Base-by-base conservation (phyloP, 2,113 vertebrate genomes). In the Rhizomys pruinosus region DNA sequence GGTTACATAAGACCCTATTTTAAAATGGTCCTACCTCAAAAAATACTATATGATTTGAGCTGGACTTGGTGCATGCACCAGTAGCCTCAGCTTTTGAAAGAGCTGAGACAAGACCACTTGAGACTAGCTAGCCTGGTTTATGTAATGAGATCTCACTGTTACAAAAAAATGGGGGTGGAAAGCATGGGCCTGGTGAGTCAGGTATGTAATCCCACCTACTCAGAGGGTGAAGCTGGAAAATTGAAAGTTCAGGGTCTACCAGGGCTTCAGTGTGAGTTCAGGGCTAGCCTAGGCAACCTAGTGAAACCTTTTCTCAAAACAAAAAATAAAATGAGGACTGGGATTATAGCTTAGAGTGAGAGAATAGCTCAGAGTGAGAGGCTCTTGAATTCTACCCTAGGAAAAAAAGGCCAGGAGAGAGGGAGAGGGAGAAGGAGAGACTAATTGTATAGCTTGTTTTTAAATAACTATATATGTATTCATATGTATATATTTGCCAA, bases 401-500 rank as follows among this genome's bases (percentile, higher is more conserved):
- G 44, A 44, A 34, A 63, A n/a, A 76, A 27, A 47, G 44, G n/a
- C n/a, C n/a, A 76, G 15, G 22, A 4, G 57, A 42, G 79, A 6
- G 15, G 23, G 27, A 27, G 37, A 82, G 27, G 59, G 59, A 32
- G 59, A 7, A 39, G 79, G 27, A 10, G 37, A 32, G 5, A 32
- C 55, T 10, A 27, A 59, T 20, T 6, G 73, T 91, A 86, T 57
- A 68, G 6, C 34, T 85, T 15, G 34, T 91, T 85, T 92, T 32
- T 16, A 78, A 89, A 79, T 32, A 89, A 34, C 61, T 16, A 2
- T 39, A 17, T 73, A 2, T 91, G 0, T 22, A 32, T 44, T 10
- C 69, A 17, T 89, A 27, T 89, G 7, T 80, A 5, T 44, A 4
- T 94, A n/a, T 89, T 71, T 91, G 93, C 22, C 84, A 89, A 89